Evolutionary conservation across 1,140 invertebrate genomes (phyloP).

Genomic region (Yoshiicerus persimilis): DNA sequence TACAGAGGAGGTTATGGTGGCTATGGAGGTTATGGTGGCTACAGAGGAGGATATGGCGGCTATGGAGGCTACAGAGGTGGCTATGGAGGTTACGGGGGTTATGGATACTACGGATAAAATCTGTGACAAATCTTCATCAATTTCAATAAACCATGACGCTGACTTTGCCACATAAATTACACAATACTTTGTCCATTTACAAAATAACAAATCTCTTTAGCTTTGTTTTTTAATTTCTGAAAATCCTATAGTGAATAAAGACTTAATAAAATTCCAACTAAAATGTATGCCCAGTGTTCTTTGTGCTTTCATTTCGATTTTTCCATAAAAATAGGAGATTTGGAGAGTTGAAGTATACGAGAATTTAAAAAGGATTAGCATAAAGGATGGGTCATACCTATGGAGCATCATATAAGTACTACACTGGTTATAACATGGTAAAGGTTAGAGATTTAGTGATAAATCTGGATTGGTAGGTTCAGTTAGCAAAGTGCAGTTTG

Average conservation of each 20-base stretch:
- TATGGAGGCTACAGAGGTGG: background rate
- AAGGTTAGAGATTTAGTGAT: background rate
- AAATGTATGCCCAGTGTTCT: no score
- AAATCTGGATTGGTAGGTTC: background rate
- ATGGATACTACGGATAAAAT: background rate
- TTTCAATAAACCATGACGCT: background rate
- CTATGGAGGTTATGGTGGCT: background rate
- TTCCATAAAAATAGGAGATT: no score
- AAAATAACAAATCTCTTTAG: no score
- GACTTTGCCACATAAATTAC: background rate
- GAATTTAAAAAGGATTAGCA: background rate
- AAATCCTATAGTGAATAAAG: no score
- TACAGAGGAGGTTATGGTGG: background rate
- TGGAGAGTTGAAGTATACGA: no score
- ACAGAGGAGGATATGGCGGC: background rate
- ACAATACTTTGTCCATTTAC: background rate
- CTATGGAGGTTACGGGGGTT: conserved; percentile 21
- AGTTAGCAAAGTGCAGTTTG: background rate
- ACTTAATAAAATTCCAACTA: no score
- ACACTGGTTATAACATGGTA: no score
- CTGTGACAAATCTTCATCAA: background rate
- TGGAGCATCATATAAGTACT: no score
- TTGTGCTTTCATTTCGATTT: no score
- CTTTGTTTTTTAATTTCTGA: no score
- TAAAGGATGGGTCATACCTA: background rate